phyloP scores from a whole-genome alignment of 2,888 invertebrate species.

The Drosophila melanocephala region DNA sequence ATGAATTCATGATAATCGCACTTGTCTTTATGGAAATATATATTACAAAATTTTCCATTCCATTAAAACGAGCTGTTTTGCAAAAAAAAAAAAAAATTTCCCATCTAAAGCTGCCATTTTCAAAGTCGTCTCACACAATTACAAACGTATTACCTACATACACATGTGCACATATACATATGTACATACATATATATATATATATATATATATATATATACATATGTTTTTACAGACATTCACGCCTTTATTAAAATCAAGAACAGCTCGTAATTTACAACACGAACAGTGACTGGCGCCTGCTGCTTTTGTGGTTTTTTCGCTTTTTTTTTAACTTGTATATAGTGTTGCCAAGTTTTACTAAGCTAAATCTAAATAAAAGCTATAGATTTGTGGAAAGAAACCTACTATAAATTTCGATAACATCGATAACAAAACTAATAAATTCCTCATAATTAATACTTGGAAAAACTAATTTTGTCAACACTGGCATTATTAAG shows the following conservation, averaged over 20 bases:
- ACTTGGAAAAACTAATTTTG: not conserved
- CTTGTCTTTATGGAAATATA: constrained; percentile 19
- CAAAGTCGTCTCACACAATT: constrained; percentile 41
- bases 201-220: not conserved
- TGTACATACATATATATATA: not conserved
- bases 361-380: not conserved
- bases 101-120: constrained; percentile 49
- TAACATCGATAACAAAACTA: not conserved
- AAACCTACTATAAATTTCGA: not conserved
- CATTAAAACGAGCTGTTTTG: constrained; percentile 12
- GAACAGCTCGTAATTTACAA: constrained; percentile 68
- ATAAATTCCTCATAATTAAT: not conserved
- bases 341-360: not conserved
- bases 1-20: constrained; percentile 7
- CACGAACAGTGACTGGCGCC: constrained; percentile 57
- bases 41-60: constrained; percentile 47
- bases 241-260: constrained; percentile 39
- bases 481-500: constrained; percentile 16
- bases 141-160: constrained; percentile 8
- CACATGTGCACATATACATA: not conserved
- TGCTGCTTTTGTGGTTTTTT: constrained; percentile 30
- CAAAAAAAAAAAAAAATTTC: constrained; percentile 12
- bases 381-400: not conserved
- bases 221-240: not conserved
- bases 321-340: constrained; percentile 5